Conservation (phyloP, 2,113 vertebrate species). For the Hemibagrus wyckioides region DNA sequence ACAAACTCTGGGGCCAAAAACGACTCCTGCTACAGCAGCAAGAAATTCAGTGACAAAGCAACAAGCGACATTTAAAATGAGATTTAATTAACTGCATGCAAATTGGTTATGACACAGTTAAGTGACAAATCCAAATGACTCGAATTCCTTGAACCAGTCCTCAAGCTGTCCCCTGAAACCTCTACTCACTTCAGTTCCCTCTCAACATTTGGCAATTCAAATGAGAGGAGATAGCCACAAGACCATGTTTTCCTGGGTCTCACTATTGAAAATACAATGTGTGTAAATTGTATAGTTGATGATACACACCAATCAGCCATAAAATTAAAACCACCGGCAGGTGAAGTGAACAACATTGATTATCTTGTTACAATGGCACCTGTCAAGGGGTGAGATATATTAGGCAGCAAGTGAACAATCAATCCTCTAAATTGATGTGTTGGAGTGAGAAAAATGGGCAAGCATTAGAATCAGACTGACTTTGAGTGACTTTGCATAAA, state of each 20-base stretch:
- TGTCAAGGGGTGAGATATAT: too few relatives aligned
- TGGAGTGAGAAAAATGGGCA: too few relatives aligned
- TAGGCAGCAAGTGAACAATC: too few relatives aligned
- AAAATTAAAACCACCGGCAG: too few relatives aligned
- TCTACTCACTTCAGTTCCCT: neutral
- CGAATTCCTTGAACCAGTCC: neutral
- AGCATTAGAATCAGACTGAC: too few relatives aligned
- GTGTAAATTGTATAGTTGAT: neutral
- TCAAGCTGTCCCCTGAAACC: neutral
- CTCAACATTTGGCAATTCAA: neutral
- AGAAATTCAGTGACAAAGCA: neutral
- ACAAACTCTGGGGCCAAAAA: neutral
- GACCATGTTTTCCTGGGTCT: neutral
- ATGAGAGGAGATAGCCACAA: neutral
- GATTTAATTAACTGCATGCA: neutral
- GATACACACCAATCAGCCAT: too few relatives aligned
- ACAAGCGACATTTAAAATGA: neutral
- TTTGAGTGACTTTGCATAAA: too few relatives aligned
- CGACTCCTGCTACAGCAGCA: neutral
- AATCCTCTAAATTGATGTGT: too few relatives aligned
- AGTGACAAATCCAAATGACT: neutral
- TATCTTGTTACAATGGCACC: too few relatives aligned
- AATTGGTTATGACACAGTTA: neutral
- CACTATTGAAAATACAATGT: neutral
- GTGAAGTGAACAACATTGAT: too few relatives aligned